A percentile compares a stretch with the other conserved stretches of the same genome.
Evolutionary conservation across 2,797 vertebrate species (phyloP).

Genomic region (Notoglanidium macrostoma): DNA sequence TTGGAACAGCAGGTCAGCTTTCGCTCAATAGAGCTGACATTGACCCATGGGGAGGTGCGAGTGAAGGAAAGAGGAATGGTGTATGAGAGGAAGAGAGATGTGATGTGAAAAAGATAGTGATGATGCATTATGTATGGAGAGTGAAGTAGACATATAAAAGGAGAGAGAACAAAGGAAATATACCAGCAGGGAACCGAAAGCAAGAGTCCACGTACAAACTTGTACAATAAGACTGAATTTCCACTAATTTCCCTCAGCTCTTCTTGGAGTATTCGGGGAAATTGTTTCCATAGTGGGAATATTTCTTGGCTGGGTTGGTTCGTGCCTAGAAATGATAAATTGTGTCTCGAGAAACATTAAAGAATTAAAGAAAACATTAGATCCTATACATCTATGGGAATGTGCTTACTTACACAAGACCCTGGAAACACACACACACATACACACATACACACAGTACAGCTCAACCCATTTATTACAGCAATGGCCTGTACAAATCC

Average conservation of each 20-base stretch:
- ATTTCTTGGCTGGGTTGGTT: not conserved
- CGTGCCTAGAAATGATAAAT: conserved; percentile 3
- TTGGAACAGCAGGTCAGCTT: conserved; percentile 42
- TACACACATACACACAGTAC: not conserved
- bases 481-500: conserved; percentile 41
- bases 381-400: not conserved
- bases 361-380: not conserved
- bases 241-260: not conserved
- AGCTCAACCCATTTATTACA: conserved; percentile 45
- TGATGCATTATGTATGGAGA: conserved; percentile 4
- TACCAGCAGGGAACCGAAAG: not conserved
- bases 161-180: not conserved
- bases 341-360: not conserved
- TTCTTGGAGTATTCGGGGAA: not conserved
- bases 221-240: not conserved
- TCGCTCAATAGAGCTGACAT: conserved; percentile 27
- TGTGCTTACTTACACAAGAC: conserved; percentile 2
- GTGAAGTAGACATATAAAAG: no score
- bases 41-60: not conserved
- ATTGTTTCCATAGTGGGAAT: not conserved
- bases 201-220: not conserved
- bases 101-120: conserved; percentile 3
- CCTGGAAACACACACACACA: not conserved
- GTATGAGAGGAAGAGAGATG: not conserved
- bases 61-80: not conserved